Conservation (phyloP, 2,888 invertebrate genomes). For the Epistrophe eligans region DNA sequence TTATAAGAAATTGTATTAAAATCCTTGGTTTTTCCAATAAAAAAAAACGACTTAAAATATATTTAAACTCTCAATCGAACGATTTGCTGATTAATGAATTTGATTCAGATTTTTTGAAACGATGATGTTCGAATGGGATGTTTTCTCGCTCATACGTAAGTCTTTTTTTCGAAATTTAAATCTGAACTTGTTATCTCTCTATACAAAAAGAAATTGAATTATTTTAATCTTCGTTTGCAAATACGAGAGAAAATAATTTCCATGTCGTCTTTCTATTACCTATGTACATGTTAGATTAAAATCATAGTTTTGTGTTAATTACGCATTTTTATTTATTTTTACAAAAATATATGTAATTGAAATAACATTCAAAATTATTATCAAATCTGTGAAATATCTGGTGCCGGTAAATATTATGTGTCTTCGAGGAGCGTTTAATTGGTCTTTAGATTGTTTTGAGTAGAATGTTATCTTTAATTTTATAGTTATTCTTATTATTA, state of each 20-base stretch:
- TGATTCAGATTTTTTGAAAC: constrained; percentile 29
- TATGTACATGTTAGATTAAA: not conserved
- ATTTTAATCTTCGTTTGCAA: constrained; percentile 23
- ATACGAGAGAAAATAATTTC: constrained; percentile 20
- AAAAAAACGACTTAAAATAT: not conserved
- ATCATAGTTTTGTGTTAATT: constrained; percentile 9
- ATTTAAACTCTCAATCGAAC: constrained; percentile 48
- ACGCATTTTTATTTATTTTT: constrained; percentile 30
- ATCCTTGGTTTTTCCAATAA: not conserved
- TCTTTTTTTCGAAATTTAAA: constrained; percentile 29
- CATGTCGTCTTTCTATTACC: constrained; percentile 15
- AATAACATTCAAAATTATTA: not conserved
- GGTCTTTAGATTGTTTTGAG: not conserved
- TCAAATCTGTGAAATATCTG: not conserved
- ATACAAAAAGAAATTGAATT: not conserved
- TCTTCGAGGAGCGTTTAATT: not conserved
- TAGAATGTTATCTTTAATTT: not conserved
- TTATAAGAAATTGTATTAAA: not conserved
- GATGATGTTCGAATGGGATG: constrained; percentile 34
- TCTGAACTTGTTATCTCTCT: constrained; percentile 58
- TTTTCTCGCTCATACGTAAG: constrained; percentile 36
- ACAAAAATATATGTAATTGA: not conserved
- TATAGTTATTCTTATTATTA: not conserved
- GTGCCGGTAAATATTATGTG: not conserved
- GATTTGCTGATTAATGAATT: constrained; percentile 48